A percentile compares a stretch with the other conserved stretches of the same genome.
These are phyloP conservation scores for Gymnarchus niloticus DNA, from an alignment of 2,113 vertebrate species.

Conservation along the genomic window DNA sequence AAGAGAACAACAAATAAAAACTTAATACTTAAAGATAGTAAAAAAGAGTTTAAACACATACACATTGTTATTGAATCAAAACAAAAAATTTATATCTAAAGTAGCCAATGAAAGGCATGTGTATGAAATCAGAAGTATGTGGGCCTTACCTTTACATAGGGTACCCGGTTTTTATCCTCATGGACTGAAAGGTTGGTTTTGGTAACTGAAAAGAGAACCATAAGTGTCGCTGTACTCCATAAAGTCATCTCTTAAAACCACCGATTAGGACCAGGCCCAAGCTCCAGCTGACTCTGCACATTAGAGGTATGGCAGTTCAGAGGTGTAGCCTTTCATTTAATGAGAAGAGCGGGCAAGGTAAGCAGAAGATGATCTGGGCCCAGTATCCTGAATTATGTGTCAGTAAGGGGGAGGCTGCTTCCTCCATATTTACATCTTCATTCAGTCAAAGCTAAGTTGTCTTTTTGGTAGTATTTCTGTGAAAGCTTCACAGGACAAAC, in stretches of 20 bases:
- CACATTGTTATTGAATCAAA: not conserved
- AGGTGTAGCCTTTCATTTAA: no score
- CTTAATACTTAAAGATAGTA: not conserved
- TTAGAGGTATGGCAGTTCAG: no score
- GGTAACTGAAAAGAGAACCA: constrained; percentile 62
- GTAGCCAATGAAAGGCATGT: not conserved
- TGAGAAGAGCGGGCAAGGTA: no score
- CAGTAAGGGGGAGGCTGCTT: not conserved
- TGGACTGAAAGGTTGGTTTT: constrained; percentile 87
- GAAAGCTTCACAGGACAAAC: not conserved
- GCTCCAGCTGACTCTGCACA: no score
- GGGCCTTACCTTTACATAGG: constrained; percentile 77
- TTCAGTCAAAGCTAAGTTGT: not conserved
- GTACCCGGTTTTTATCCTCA: constrained; percentile 84
- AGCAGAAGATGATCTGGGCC: no score
- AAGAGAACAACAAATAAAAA: not conserved
- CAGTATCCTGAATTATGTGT: no score
- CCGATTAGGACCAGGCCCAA: no score
- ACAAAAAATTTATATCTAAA: not conserved
- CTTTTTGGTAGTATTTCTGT: not conserved
- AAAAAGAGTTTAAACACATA: not conserved
- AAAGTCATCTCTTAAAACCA: no score
- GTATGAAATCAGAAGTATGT: not conserved
- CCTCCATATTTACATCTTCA: not conserved
- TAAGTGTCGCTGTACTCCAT: no score